A percentile compares a stretch with the other conserved stretches of the same genome.
Conservation (phyloP, 2,797 vertebrate genomes). For the Aulostomus chinensis region DNA sequence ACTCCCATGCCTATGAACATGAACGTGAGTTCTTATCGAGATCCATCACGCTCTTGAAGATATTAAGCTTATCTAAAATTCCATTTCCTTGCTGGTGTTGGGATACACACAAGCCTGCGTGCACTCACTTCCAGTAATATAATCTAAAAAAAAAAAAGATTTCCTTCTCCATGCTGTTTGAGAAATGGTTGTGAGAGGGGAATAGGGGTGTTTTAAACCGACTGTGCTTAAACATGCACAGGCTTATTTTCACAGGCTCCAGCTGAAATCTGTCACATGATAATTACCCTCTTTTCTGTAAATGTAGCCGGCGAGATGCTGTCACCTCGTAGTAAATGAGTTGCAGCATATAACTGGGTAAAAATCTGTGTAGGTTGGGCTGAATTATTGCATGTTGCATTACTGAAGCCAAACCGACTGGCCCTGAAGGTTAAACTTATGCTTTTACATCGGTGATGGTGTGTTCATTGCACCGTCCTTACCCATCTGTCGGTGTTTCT, state of each 20-base stretch:
- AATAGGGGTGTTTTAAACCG: conserved; percentile 27
- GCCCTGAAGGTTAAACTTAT: conserved; percentile 57
- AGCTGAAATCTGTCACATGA: conserved; percentile 64
- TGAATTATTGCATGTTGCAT: conserved; percentile 50
- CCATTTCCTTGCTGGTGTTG: conserved; percentile 54
- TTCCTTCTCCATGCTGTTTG: conserved; percentile 10
- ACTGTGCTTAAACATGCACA: conserved; percentile 33
- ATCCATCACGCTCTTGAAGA: conserved; percentile 66
- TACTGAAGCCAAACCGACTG: too few species aligned
- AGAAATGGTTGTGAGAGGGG: conserved; percentile 16
- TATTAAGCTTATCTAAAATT: conserved; percentile 53
- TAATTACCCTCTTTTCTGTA: conserved; percentile 61
- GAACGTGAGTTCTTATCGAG: conserved; percentile 58
- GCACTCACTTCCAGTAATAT: conserved; percentile 41
- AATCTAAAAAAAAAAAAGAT: conserved; percentile 20
- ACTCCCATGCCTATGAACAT: conserved; percentile 64
- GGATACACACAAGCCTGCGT: conserved; percentile 29
- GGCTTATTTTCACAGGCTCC: conserved; percentile 54
- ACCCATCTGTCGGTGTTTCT: conserved; percentile 56
- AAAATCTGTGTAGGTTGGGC: conserved; percentile 47
- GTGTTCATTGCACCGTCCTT: conserved; percentile 49
- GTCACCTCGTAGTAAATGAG: conserved; percentile 57
- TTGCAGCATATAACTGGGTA: conserved; percentile 51
- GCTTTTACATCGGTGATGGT: too few species aligned
- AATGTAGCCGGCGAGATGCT: conserved; percentile 49